These are phyloP conservation scores for Potamilus streckersoni DNA, from an alignment of 1,140 invertebrate species.

Conservation along the genomic window DNA sequence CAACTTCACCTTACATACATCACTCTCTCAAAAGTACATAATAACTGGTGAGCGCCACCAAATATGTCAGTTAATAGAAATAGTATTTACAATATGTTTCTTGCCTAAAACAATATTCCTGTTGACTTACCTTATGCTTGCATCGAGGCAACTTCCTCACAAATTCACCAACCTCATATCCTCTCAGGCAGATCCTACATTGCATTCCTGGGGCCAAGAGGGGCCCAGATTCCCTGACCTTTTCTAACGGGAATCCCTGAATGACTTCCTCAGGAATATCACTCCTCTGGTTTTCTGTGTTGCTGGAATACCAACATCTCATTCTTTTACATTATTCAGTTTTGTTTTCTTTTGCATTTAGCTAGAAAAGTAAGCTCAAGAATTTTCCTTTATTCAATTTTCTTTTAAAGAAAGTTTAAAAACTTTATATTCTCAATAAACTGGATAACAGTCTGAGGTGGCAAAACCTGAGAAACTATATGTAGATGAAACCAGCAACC, in stretches of 20 bases:
- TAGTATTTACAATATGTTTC: background rate
- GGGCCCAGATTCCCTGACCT: slow-evolving; percentile 49
- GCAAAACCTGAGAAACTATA: too few species aligned
- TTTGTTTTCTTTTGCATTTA: too few species aligned
- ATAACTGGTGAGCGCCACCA: too few species aligned
- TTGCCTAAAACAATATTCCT: background rate
- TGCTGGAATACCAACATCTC: slow-evolving; percentile 19
- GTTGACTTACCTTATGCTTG: slow-evolving; percentile 60
- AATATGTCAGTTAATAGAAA: background rate
- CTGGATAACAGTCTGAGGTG: too few species aligned
- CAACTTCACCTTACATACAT: too few species aligned
- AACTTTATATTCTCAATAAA: too few species aligned
- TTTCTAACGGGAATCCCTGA: slow-evolving; percentile 59
- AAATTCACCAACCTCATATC: slow-evolving; percentile 54
- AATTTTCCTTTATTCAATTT: too few species aligned
- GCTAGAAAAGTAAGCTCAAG: too few species aligned
- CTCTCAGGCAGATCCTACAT: slow-evolving; percentile 63
- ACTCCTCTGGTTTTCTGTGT: slow-evolving; percentile 30
- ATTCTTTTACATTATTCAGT: too few species aligned
- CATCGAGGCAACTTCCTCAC: slow-evolving; percentile 64
- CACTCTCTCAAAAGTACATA: too few species aligned
- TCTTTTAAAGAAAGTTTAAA: too few species aligned
- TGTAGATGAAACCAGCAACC: too few species aligned
- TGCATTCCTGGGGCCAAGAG: slow-evolving; percentile 61
- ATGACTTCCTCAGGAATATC: slow-evolving; percentile 61